Conservation (phyloP, 2,888 invertebrate genomes). For the Junonia oenone region DNA sequence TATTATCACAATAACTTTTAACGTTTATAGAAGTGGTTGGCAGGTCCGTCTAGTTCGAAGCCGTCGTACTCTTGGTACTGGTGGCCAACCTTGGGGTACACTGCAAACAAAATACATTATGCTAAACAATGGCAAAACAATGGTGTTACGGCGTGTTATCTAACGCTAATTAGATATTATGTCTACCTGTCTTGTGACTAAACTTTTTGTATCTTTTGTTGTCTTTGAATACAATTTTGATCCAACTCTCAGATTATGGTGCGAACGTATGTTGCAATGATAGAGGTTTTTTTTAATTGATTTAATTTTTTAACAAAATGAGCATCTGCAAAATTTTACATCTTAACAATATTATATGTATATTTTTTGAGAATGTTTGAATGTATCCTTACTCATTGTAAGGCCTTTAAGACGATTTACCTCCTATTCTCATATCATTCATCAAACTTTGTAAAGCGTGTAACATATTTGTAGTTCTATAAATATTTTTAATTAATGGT, state of each 20-base stretch:
- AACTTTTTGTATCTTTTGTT: constrained; percentile 12
- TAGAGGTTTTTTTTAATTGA: too few species aligned
- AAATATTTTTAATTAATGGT: too few species aligned
- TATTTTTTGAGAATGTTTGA: too few species aligned
- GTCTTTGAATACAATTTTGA: constrained; percentile 3
- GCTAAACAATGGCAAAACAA: constrained; percentile 31
- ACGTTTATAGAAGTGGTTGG: constrained; percentile 31
- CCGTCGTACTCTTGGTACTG: constrained; percentile 59
- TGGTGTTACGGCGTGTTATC: constrained; percentile 35
- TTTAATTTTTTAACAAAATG: neutral
- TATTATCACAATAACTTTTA: neutral
- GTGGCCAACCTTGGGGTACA: constrained; percentile 47
- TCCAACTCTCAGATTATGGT: neutral
- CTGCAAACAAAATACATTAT: constrained; percentile 42
- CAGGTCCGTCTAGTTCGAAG: constrained; percentile 49
- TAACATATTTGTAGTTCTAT: too few species aligned
- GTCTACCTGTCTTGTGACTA: constrained; percentile 13
- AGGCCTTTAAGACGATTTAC: too few species aligned
- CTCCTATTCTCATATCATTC: too few species aligned
- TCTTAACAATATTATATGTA: too few species aligned
- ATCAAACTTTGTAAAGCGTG: too few species aligned
- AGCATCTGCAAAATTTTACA: too few species aligned
- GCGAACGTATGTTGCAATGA: neutral
- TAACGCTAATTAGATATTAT: constrained; percentile 40
- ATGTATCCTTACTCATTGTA: too few species aligned